Conservation (phyloP, 92 coral and sea anemone species). For the Phymanthus crucifer region DNA sequence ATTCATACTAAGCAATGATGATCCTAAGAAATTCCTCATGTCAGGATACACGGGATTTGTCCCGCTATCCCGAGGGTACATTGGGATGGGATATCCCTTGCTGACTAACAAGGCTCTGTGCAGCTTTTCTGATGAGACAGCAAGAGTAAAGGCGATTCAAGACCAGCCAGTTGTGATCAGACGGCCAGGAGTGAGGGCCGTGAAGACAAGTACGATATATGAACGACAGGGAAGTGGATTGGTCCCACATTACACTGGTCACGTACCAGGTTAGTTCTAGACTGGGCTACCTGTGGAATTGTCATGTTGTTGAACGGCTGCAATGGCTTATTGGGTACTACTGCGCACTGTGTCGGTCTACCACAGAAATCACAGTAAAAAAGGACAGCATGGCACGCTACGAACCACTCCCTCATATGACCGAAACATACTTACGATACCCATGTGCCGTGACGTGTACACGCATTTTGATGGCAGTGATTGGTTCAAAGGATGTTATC, state of each 20-base stretch:
- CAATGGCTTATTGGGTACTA: too few species aligned
- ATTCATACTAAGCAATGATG: constrained; percentile 74
- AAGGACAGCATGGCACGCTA: too few species aligned
- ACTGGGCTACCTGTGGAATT: too few species aligned
- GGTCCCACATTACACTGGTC: constrained; percentile 98
- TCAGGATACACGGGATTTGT: constrained; percentile 99
- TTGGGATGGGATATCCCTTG: constrained; percentile 89
- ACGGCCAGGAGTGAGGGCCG: constrained; percentile 64
- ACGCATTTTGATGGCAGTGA: too few species aligned
- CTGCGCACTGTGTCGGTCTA: too few species aligned
- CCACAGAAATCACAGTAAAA: too few species aligned
- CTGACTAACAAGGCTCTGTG: constrained; percentile 89
- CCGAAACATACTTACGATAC: too few species aligned
- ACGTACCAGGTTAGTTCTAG: constrained; percentile 90
- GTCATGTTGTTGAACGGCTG: too few species aligned
- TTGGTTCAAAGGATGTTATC: too few species aligned
- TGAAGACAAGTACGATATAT: constrained; percentile 85
- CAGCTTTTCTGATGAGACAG: constrained; percentile 80
- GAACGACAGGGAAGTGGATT: constrained; percentile 66
- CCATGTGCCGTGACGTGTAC: too few species aligned
- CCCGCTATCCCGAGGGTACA: constrained; percentile 83
- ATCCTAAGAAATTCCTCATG: constrained; percentile 88
- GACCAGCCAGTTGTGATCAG: constrained; percentile 79
- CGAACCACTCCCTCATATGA: too few species aligned
- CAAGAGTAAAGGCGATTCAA: constrained; percentile 61